Evolutionary conservation across 2,113 vertebrate genomes (phyloP).

Genomic region (Siphamia tubifer): DNA sequence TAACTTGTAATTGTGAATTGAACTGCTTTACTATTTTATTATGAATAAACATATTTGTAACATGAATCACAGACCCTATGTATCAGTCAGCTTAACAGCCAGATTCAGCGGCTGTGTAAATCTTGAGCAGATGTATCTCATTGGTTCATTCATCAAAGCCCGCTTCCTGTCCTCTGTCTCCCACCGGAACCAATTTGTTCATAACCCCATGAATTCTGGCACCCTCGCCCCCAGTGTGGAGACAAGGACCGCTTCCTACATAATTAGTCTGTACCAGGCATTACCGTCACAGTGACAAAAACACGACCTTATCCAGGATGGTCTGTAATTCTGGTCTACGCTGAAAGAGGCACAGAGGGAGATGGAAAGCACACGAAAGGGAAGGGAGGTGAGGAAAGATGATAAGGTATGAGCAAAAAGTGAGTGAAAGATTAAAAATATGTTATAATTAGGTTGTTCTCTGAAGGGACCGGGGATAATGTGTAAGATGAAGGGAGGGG

Average conservation of each 20-base stretch:
- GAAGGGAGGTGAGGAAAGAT: constrained; percentile 29
- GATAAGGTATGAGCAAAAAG: constrained; percentile 54
- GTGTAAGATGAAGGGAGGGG: neutral
- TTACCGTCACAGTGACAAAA: constrained; percentile 68
- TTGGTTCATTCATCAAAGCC: constrained; percentile 74
- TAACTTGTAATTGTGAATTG: neutral
- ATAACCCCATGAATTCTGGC: constrained; percentile 69
- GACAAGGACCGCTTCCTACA: constrained; percentile 52
- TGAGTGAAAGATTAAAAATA: constrained; percentile 62
- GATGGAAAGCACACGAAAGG: neutral
- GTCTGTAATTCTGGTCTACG: constrained; percentile 43
- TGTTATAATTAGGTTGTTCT: constrained; percentile 59
- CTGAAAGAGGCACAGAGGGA: constrained; percentile 26
- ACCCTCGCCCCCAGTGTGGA: constrained; percentile 46
- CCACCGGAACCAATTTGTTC: constrained; percentile 76
- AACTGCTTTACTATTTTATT: constrained; percentile 8
- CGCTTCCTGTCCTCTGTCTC: constrained; percentile 68
- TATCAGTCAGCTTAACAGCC: constrained; percentile 43
- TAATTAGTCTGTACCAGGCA: constrained; percentile 71
- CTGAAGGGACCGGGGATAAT: constrained; percentile 51
- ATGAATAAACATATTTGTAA: constrained; percentile 10
- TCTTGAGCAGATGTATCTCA: constrained; percentile 51
- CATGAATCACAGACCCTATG: neutral
- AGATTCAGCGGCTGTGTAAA: neutral
- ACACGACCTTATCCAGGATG: constrained; percentile 64